phyloP scores from a whole-genome alignment of 2,888 invertebrate genomes.

The Lamellibrachia columna region DNA sequence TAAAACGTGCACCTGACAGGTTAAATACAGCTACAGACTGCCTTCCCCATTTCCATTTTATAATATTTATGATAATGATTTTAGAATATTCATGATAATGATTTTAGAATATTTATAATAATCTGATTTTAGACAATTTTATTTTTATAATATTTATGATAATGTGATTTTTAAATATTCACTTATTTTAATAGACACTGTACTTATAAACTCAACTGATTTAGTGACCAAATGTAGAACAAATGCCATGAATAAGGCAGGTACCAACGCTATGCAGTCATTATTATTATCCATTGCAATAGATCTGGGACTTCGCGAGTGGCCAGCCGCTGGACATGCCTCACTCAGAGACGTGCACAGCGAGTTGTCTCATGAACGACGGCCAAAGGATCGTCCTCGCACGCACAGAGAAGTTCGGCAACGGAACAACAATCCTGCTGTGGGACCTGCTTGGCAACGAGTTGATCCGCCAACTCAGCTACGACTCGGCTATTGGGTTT shows the following conservation, averaged over 20 bases:
- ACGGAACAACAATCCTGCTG: constrained; percentile 61
- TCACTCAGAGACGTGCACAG: constrained; percentile 61
- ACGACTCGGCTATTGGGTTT: constrained; percentile 62
- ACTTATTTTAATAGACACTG: no score
- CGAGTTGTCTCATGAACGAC: constrained; percentile 62
- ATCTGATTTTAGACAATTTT: no score
- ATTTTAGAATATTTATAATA: no score
- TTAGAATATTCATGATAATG: no score
- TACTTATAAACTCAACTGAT: no score
- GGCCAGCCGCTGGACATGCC: constrained; percentile 63
- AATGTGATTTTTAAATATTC: no score
- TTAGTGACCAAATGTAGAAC: no score
- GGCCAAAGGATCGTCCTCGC: constrained; percentile 62
- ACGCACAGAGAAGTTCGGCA: constrained; percentile 62
- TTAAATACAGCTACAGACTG: constrained; percentile 54
- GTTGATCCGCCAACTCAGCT: constrained; percentile 52
- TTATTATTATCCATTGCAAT: constrained; percentile 21
- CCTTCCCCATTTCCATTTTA: not conserved
- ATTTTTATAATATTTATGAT: no score
- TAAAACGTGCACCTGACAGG: no score
- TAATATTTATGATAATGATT: no score
- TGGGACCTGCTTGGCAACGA: constrained; percentile 65
- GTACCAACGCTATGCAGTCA: no score
- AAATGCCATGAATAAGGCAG: no score
- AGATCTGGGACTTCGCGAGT: constrained; percentile 65